Base-by-base conservation (phyloP, 1,140 invertebrate species). In the Nomia melanderi region DNA sequence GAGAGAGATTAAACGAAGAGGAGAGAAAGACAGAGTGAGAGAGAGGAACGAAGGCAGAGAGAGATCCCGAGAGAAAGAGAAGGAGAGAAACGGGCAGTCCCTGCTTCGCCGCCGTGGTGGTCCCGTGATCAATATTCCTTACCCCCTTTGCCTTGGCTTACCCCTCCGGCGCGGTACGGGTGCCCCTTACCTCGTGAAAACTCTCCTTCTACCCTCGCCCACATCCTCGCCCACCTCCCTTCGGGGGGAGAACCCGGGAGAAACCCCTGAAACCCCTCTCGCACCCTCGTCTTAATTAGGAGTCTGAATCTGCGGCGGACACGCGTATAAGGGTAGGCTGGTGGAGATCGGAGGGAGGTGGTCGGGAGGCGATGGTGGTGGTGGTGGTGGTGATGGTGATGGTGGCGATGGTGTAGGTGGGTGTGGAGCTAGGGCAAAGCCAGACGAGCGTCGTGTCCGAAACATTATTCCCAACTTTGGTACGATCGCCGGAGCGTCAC, bases 231-330 rank as follows among this genome's bases (percentile, higher is more conserved):
- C 62, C 60, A 74, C 73, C 74, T 71, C 73, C 75, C 78, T 80
- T 41, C 71, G 53, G 59, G 77, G 56, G 78, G 82, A 89, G 83
- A 87, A 85, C 79, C 86, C 86, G 82, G 82, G 83, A 84, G 86
- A 87, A 89, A 88, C 89, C 88, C 86, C 86, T 87, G 86, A 86
- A 89, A 86, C 89, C 90, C 89, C 89, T 88, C 89, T 92, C 87
- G 89, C 90, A 92, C 91, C 92, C 92, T 92, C 89, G 92, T 94
- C 93, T 94, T 94, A 94, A 94, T 94, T 94, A 94, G 93, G 93
- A 93, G 93, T 93, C 93, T 93, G 93, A 94, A 94, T 94, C 93
- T 94, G 93, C 92, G 93, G 93, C 93, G 93, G 93, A 94, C 93
- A 94, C 93, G 93, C 93, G 93, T 93, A 85, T 85, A 93, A 93